Base-by-base conservation (phyloP, 1,140 invertebrate genomes). In the Diorhabda carinulata region DNA sequence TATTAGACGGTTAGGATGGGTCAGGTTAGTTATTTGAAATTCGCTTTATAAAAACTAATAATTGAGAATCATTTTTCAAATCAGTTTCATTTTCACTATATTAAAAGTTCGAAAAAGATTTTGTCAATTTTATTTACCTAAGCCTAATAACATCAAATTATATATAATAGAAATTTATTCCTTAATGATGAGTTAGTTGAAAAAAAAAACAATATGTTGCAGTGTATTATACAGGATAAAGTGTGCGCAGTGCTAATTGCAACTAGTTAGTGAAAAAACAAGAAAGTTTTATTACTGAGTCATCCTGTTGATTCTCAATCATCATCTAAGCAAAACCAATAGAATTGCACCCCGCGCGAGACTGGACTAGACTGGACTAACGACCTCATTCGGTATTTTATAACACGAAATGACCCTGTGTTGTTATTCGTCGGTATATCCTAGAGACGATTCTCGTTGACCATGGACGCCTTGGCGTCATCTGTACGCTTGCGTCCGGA, bases 281-380 rank as follows among this genome's bases (percentile, higher is more conserved):
- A 52, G 47, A 52, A 52, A 52, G n/a, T 52, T n/a, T 52, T 52
- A 52, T 52, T 52, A 52, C 47, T 52, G 47, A 52, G 47, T 52
- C 47, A 52, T 52, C 47, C 47, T 52, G 47, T 52, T 52, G 47
- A 6, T 52, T 2, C 6, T 52, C 6, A 52, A 8, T 52, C 47
- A 52, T 52, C 47, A 6, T 52, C 47, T n/a, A 52, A 8, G 47
- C 2, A 52, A 52, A n/a, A 4, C 47, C 6, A 4, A n/a, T 3
- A 52, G 47, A 8, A 8, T 8, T 52, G 47, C 47, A 52, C 47
- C 4, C n/a, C 47, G 47, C 47, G 47, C 47, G 47, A 52, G n/a
- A 3, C 47, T 25, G 25, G 47, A 8, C 47, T 52, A 25, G 25
- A 52, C 47, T 52, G 47, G 47, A 52, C 47, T 52, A 52, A 52